Evolutionary conservation across 2,888 invertebrate genomes (phyloP).

Genomic region (Pammene aurita): DNA sequence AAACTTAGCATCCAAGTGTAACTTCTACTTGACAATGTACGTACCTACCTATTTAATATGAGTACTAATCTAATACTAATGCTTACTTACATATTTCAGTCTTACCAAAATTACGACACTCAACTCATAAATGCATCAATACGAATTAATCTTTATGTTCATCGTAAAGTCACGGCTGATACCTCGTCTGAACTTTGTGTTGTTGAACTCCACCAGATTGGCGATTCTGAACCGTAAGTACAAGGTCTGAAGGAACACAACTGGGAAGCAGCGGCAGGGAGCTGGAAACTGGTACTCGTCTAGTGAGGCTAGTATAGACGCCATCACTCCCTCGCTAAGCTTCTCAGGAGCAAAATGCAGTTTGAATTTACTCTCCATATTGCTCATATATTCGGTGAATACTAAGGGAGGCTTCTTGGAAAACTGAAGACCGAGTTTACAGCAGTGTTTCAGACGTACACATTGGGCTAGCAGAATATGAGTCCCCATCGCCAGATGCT

Average conservation of each 20-base stretch:
- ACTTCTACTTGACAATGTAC: neutral
- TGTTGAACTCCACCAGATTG: slow-evolving; percentile 13
- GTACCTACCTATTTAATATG: neutral
- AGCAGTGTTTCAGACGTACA: neutral
- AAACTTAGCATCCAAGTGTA: neutral
- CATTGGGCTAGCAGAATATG: slow-evolving; percentile 3
- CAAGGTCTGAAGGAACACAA: neutral
- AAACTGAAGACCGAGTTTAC: neutral
- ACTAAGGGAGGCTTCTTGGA: neutral
- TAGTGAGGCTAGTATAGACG: neutral
- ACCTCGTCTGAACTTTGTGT: neutral
- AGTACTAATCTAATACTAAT: neutral
- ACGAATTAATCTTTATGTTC: neutral
- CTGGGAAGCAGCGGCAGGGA: slow-evolving; percentile 26
- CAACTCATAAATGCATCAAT: neutral
- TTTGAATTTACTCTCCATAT: slow-evolving; percentile 12
- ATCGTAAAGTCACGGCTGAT: slow-evolving; percentile 7
- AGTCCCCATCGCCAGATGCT: neutral
- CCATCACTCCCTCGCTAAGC: slow-evolving; percentile 7
- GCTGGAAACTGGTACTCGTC: neutral
- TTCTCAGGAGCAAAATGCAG: neutral
- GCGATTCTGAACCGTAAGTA: slow-evolving; percentile 25
- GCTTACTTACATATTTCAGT: neutral
- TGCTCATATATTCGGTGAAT: neutral
- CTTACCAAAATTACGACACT: neutral